These are phyloP conservation scores for Ploceus nigricollis DNA, from an alignment of 2,113 vertebrate species.

Conservation along the genomic window DNA sequence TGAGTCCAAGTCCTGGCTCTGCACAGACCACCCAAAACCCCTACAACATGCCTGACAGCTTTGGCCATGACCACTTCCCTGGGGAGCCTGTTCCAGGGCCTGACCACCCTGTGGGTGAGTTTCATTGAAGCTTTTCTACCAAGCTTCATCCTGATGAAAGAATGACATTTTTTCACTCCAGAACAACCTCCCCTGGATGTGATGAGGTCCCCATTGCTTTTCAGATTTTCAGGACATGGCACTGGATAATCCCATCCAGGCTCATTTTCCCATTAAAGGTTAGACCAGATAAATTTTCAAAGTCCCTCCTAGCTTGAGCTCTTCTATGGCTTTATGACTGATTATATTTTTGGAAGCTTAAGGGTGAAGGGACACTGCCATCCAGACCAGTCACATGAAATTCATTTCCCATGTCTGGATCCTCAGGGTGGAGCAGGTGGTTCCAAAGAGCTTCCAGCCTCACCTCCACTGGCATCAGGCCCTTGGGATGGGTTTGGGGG, in stretches of 20 bases:
- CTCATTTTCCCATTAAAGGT: not conserved
- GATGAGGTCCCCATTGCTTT: not conserved
- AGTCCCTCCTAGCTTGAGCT: not conserved
- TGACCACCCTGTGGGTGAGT: not conserved
- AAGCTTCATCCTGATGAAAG: not conserved
- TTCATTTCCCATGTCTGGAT: not conserved
- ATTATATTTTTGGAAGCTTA: not conserved
- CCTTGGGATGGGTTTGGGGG: not conserved
- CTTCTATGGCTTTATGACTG: not conserved
- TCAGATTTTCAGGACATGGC: not conserved
- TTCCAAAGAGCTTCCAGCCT: not conserved
- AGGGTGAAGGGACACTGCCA: not conserved
- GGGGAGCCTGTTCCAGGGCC: not conserved
- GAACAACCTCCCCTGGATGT: not conserved
- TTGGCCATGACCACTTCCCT: not conserved
- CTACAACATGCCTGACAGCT: not conserved
- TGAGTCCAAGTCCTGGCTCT: not conserved
- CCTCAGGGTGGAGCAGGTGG: not conserved
- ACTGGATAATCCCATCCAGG: not conserved
- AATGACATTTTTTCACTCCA: not conserved
- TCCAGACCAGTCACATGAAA: fast-evolving
- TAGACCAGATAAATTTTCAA: not conserved
- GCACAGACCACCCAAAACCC: not conserved
- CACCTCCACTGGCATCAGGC: not conserved
- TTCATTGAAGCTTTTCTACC: not conserved